A percentile compares a stretch with the other conserved stretches of the same genome.
phyloP scores from a whole-genome alignment of 2,888 invertebrate genomes.

The Leptopilina myrica region DNA sequence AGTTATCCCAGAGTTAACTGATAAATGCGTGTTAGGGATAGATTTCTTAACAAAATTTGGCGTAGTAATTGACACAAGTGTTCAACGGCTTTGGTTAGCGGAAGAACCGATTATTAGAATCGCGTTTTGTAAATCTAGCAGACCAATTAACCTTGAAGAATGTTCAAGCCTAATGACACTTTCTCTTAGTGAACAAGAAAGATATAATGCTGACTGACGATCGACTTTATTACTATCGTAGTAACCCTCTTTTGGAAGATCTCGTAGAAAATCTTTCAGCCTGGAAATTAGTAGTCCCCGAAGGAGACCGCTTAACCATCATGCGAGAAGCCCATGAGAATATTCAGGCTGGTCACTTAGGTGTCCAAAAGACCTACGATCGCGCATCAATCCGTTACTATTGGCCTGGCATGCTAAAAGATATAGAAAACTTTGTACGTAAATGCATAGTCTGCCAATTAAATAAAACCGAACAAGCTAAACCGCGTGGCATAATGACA shows the following conservation, averaged over 20 bases:
- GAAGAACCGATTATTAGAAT: neutral
- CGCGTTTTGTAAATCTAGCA: neutral
- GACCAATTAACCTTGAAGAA: no score
- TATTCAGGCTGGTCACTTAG: no score
- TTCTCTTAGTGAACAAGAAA: no score
- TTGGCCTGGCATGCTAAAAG: no score
- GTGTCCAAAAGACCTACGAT: no score
- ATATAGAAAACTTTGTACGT: no score
- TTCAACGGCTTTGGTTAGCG: neutral
- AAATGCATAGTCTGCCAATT: no score
- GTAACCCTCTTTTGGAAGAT: neutral
- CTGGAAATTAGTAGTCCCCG: neutral
- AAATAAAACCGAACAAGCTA: no score
- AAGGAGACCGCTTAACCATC: neutral
- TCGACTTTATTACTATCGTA: neutral
- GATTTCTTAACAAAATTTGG: neutral
- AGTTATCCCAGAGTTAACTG: neutral
- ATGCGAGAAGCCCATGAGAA: no score
- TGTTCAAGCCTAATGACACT: neutral
- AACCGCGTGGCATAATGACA: no score
- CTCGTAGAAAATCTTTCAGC: neutral
- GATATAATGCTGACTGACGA: no score
- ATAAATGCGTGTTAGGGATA: conserved; percentile 4
- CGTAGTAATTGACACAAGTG: neutral
- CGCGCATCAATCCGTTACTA: no score